Conservation (phyloP, 2,797 vertebrate species). For the Octomys mimax region DNA sequence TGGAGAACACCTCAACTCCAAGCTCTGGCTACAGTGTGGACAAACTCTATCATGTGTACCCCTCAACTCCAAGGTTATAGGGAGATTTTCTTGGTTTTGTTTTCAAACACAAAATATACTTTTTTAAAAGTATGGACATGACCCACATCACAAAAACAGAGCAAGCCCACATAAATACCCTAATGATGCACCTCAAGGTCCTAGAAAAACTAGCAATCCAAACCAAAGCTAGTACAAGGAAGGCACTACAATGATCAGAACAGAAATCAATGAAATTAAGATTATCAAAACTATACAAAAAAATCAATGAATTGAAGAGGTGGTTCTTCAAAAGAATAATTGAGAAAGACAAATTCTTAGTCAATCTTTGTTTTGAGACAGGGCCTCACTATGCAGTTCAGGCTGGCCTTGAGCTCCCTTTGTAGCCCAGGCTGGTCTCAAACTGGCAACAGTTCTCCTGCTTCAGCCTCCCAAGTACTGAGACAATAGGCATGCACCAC, state of each 20-base stretch:
- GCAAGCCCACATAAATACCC: neutral
- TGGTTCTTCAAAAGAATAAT: neutral
- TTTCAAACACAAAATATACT: neutral
- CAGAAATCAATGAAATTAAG: neutral
- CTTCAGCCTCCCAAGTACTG: too few relatives aligned
- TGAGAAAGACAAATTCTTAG: neutral
- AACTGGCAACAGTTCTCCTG: too few relatives aligned
- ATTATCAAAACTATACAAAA: neutral
- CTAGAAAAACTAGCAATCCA: neutral
- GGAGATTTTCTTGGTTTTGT: neutral
- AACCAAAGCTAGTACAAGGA: neutral
- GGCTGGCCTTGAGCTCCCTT: too few relatives aligned
- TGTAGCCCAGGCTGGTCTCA: too few relatives aligned
- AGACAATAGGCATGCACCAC: too few relatives aligned
- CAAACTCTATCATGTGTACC: neutral
- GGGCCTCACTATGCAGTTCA: too few relatives aligned
- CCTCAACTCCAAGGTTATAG: neutral
- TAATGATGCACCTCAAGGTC: neutral
- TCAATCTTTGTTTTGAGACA: neutral
- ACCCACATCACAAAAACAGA: neutral
- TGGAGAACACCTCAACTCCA: neutral
- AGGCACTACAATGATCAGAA: neutral
- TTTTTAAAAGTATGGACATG: neutral
- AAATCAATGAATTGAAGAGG: neutral
- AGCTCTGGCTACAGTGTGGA: neutral